phyloP scores from a whole-genome alignment of 2,113 vertebrate species.

The Malurus cyaneus region DNA sequence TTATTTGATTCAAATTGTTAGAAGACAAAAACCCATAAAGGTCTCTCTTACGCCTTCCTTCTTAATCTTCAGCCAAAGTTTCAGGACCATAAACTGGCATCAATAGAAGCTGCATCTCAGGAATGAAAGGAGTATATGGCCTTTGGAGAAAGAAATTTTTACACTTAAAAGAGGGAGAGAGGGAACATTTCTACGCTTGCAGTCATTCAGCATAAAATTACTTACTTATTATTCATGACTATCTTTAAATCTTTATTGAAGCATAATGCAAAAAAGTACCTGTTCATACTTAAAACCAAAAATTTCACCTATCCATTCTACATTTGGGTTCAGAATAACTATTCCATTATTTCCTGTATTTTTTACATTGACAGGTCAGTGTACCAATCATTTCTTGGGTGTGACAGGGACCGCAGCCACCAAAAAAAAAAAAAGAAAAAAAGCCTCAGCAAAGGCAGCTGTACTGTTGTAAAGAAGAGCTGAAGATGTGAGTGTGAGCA shows the following conservation, averaged over 20 bases:
- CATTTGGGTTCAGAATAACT: not conserved
- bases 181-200: conserved; percentile 4
- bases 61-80: conserved; percentile 33
- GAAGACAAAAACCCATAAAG: conserved; percentile 42
- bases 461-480: not conserved
- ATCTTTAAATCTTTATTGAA: conserved; percentile 64
- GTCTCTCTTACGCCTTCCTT: not conserved
- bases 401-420: rapidly evolving
- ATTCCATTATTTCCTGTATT: not conserved
- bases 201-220: conserved; percentile 67
- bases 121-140: conserved; percentile 41
- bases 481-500: not conserved
- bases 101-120: conserved; percentile 13
- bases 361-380: not conserved
- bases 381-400: not conserved
- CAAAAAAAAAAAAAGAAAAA: not conserved
- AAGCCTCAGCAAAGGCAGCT: not conserved
- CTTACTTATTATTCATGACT: conserved; percentile 67
- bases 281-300: not conserved
- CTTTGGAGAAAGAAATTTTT: conserved; percentile 45
- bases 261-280: conserved; percentile 53
- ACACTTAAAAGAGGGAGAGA: not conserved
- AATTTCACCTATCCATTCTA: not conserved
- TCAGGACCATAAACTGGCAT: conserved; percentile 48
- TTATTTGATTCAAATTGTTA: conserved; percentile 28